A percentile compares a stretch with the other conserved stretches of the same genome.
These are phyloP conservation scores for Torymus auratus DNA, from an alignment of 2,888 invertebrate genomes.

Conservation along the genomic window DNA sequence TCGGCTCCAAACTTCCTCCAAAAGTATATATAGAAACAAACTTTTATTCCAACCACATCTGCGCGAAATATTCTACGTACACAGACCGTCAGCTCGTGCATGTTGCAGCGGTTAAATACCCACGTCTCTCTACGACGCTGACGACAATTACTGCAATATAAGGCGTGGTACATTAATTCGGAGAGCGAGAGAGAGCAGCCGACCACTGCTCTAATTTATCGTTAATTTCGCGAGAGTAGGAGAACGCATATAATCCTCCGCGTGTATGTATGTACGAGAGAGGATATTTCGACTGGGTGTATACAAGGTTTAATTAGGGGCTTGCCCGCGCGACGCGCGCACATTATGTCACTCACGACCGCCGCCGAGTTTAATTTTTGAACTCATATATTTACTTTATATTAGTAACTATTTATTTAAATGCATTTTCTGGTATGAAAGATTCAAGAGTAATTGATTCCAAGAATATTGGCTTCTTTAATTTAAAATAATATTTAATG, in stretches of 20 bases:
- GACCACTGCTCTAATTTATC: conserved; percentile 39
- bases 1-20: no score
- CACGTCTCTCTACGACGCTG: conserved; percentile 1
- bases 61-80: conserved; percentile 3
- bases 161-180: conserved; percentile 54
- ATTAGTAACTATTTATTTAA: no score
- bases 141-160: conserved; percentile 44
- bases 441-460: no score
- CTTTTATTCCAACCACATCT: no score
- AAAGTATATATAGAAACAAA: no score
- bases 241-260: conserved; percentile 9
- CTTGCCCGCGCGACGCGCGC: not conserved
- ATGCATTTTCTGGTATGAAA: no score
- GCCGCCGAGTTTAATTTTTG: conserved; percentile 12
- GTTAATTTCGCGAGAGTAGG: conserved; percentile 42
- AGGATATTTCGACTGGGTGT: conserved; percentile 5
- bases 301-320: conserved; percentile 28
- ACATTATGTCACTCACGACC: conserved; percentile 24
- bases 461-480: no score
- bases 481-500: no score
- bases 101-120: conserved; percentile 30
- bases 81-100: not conserved
- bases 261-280: not conserved
- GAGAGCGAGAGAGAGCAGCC: not conserved
- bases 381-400: no score